Base-by-base conservation (phyloP, 2,797 vertebrate genomes). In the Danio aesculapii region DNA sequence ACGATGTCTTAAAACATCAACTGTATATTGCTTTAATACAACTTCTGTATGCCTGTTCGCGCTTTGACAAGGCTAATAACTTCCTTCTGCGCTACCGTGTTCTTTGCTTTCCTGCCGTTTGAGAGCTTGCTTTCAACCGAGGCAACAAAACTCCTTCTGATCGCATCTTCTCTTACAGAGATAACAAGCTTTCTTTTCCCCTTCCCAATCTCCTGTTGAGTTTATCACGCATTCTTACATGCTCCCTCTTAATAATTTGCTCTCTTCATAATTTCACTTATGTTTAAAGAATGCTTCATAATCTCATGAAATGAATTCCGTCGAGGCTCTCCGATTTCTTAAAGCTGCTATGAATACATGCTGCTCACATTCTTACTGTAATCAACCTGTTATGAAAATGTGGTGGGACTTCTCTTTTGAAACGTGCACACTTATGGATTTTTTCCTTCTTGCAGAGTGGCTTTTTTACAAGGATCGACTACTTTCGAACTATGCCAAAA, bases 381-480 rank as follows among this genome's bases (percentile, higher is more conserved):
- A 39, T 69, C 13, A 41, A 63, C 13, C 39, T 44, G 50, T 41
- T 57, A 19, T 55, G 10, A 57, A 6, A 16, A 39, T 62, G n/a
- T 30, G 30, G 41, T 9, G 7, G 59, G 11, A 50, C 39, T 64
- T 39, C 39, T 62, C 5, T 17, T 46, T 79, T 55, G 43, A 43
- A 21, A 8, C n/a, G 43, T n/a, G 13, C 12, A 17, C 44, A 53
- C 6, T 64, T 64, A 19, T 71, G 47, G 10, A 3, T 53, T 71
- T 30, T 30, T 30, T 30, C 30, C 30, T 43, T 44, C 50, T 57
- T 49, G 0, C 91, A 98, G 97, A 95, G 93, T 52, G 94, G 95
- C 64, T 98, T 98, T 89, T 98, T 98, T 84, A 91, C 91, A 87
- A 88, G 95, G 88, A 91, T 86, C 11, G 88, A 17, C 82, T 93